A percentile compares a stretch with the other conserved stretches of the same genome.
These are phyloP conservation scores for Drosophila nigromelanica DNA, from an alignment of 1,140 invertebrate species.

Conservation along the genomic window DNA sequence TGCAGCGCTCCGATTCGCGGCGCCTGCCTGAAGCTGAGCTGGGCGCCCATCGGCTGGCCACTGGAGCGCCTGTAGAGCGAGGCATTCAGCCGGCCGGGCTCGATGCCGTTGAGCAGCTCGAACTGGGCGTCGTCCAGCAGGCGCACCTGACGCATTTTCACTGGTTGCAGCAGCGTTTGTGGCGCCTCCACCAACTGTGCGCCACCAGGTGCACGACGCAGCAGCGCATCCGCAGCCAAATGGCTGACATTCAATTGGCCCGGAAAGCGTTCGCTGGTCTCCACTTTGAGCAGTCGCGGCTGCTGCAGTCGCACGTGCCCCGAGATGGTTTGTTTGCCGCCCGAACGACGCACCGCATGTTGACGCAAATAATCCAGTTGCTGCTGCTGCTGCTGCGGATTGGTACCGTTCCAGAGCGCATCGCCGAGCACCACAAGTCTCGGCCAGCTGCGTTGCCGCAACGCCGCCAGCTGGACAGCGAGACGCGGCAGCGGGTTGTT, in stretches of 20 bases:
- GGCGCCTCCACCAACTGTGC: slow-evolving; percentile 30
- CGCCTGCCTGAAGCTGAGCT: slow-evolving; percentile 44
- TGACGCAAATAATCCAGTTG: slow-evolving; percentile 59
- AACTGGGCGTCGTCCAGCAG: slow-evolving; percentile 35
- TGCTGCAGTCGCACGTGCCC: slow-evolving; percentile 57
- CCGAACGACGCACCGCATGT: slow-evolving; percentile 56
- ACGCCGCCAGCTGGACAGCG: slow-evolving; percentile 11
- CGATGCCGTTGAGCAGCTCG: slow-evolving; percentile 55
- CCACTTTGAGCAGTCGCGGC: slow-evolving; percentile 26
- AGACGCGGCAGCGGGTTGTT: slow-evolving; percentile 13
- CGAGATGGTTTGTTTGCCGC: slow-evolving; percentile 48
- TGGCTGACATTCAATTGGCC: slow-evolving; percentile 50
- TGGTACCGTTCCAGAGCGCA: slow-evolving; percentile 43
- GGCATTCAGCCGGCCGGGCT: slow-evolving; percentile 58
- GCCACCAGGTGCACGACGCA: slow-evolving; percentile 14
- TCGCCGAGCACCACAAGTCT: slow-evolving; percentile 46
- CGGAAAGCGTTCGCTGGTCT: slow-evolving; percentile 17
- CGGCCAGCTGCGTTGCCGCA: slow-evolving; percentile 49
- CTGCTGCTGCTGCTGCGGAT: neutral
- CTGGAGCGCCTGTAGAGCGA: slow-evolving; percentile 68
- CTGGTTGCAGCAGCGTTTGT: slow-evolving; percentile 12
- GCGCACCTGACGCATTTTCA: neutral
- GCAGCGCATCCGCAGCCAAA: slow-evolving; percentile 56
- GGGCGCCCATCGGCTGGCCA: slow-evolving; percentile 45
- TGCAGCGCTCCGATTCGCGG: slow-evolving; percentile 29